Evolutionary conservation across 2,888 invertebrate species (phyloP), one percentile per base, ranked within the genome.

Genomic region (Abrostola tripartita): DNA sequence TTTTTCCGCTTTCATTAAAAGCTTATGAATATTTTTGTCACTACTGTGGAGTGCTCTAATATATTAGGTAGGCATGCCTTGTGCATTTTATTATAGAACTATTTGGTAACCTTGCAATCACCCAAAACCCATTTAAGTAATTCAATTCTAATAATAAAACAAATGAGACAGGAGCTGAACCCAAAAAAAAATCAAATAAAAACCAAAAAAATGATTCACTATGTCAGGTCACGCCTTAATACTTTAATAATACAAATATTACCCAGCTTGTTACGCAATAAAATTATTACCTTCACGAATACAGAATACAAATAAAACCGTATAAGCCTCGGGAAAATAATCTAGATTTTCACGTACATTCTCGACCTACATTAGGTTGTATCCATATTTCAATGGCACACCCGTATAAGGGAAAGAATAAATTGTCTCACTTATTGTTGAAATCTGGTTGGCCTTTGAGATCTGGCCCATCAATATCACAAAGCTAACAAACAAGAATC

Each of bases 401-500:
- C 49, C 14, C 24, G 35, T 35, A 12, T 49, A 51, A 9, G 59
- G 10, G 1, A 9, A 9, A 5, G 58, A 52, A 72, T 72, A 73
- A 65, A 69, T 72, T 37, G 9, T 49, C n/a, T 40, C 5, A 1
- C 24, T 24, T 49, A 61, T 66, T 64, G 59, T 74, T 65, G 67
- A 67, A 65, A 67, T 62, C 49, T 57, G 68, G 57, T 52, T 62
- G 55, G 51, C 50, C 58, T 73, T 66, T 66, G 55, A 60, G 51
- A 61, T 38, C 37, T 58, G 40, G 58, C 52, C 41, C 44, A 50
- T 66, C 52, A 56, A 52, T 65, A 71, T 50, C 9, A 4, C 14
- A 42, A 4, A 40, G 35, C 5, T 75, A 53, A 61, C 47, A 53
- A 61, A 65, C 12, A 14, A 47, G 12, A 60, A 51, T 62, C 11